Percentiles rank a stretch among this genome's conserved stretches.
Evolutionary conservation across 2,113 vertebrate genomes (phyloP).

Genomic region (Channa argus): DNA sequence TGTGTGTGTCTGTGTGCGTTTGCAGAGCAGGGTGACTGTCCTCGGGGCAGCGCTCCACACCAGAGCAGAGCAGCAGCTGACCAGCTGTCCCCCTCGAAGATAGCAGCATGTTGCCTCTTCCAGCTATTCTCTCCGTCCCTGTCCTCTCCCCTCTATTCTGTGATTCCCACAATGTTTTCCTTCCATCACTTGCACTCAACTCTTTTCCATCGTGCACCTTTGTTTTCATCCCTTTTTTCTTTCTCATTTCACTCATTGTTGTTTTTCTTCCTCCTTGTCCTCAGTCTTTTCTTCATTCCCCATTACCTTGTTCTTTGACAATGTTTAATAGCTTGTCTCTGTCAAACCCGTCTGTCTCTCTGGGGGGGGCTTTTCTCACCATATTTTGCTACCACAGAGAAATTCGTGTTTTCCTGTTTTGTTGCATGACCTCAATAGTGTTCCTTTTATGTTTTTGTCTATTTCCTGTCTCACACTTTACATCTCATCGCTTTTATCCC

Average conservation of each 20-base stretch:
- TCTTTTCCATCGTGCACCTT: neutral
- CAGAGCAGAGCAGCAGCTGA: slow-evolving; percentile 69
- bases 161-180: neutral
- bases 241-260: neutral
- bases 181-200: neutral
- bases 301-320: slow-evolving; percentile 20
- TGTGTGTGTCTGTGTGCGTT: slow-evolving; percentile 20
- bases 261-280: neutral
- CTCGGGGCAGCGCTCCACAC: slow-evolving; percentile 73
- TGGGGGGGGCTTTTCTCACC: neutral
- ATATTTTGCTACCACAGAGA: slow-evolving; percentile 1
- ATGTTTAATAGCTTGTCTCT: slow-evolving; percentile 16
- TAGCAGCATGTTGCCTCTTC: slow-evolving; percentile 66
- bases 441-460: neutral
- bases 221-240: neutral
- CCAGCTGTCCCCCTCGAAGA: slow-evolving; percentile 76
- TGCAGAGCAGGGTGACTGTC: slow-evolving; percentile 54
- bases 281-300: neutral
- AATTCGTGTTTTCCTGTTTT: slow-evolving; percentile 22
- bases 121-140: slow-evolving; percentile 42
- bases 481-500: slow-evolving; percentile 19
- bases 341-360: neutral
- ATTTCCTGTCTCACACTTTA: neutral
- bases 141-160: slow-evolving; percentile 1
- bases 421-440: slow-evolving; percentile 10